Base-by-base conservation (phyloP, 64 coral and sea anemone genomes). In the Porites lutea region DNA sequence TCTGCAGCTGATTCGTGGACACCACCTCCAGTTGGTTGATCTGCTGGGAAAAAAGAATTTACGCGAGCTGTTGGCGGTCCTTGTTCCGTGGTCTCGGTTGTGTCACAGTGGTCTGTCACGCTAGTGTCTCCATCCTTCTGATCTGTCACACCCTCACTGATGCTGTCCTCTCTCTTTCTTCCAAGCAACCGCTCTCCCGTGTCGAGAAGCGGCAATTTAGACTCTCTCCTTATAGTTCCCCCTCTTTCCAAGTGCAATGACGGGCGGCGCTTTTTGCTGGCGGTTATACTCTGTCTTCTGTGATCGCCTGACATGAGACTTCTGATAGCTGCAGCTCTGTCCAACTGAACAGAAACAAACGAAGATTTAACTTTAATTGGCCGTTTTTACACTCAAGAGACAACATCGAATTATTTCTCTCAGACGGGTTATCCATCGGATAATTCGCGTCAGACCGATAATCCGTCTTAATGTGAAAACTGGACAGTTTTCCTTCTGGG, bases 201-300 rank as follows among this genome's bases (percentile, higher is more conserved):
- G 51, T 84, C 55, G 4, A 63, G 4, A 47, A 81, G 23, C 3
- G 78, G 81, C 3, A 52, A 3, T 45, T 21, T 84, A 19, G 81
- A 84, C 14, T 50, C 45, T 52, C 47, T 84, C 12, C 61, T 19
- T 20, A 80, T 80, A 6, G 81, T 69, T 53, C 81, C 81, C 13
- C 81, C 52, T 2, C 63, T 61, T 19, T 69, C 48, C 48, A 84
- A 19, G 7, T 84, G 19, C 22, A 84, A 4, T 2, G 81, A 84
- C 4, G 81, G 52, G 46, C 81, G 81, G 13, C 81, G 61, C 61
- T 19, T 69, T 84, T 84, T 84, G 81, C n/a, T 84, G 11, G 61
- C 63, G 52, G 48, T 15, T 13, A 50, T n/a, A 68, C 61, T 84
- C 47, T 52, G 81, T 51, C 81, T 84, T 0, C 81, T 43, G 61